A percentile compares a stretch with the other conserved stretches of the same genome.
Conservation (phyloP, 1,140 invertebrate species). For the Scaptomyza graminum region DNA sequence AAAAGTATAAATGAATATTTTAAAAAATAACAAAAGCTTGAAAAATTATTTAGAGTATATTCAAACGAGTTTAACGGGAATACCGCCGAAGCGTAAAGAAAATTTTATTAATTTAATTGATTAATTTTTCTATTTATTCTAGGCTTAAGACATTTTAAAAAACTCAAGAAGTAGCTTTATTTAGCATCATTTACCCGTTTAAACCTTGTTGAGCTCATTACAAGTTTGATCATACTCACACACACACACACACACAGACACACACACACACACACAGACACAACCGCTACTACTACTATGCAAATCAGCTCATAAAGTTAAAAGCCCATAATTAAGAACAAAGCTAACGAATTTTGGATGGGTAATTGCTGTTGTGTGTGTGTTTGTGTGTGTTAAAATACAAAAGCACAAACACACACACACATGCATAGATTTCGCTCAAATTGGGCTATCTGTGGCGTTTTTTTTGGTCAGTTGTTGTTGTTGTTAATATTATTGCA, state of each 20-base stretch:
- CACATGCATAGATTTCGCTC: not conserved
- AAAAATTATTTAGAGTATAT: too few relatives aligned
- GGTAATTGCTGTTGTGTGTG: too few relatives aligned
- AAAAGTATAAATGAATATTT: too few relatives aligned
- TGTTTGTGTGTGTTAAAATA: not conserved
- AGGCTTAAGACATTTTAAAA: too few relatives aligned
- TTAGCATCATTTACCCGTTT: not conserved
- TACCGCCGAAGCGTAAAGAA: too few relatives aligned
- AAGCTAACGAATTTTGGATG: not conserved
- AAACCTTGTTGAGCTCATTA: slow-evolving; percentile 1
- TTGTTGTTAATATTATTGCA: slow-evolving; percentile 6
- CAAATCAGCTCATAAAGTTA: slow-evolving; percentile 22
- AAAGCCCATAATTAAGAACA: slow-evolving; percentile 13
- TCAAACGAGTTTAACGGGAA: too few relatives aligned
- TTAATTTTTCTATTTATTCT: too few relatives aligned
- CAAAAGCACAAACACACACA: not conserved
- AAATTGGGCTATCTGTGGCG: too few relatives aligned
- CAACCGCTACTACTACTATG: not conserved
- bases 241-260: not conserved
- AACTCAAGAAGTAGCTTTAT: too few relatives aligned
- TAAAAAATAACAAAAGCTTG: too few relatives aligned
- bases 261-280: not conserved
- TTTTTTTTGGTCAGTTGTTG: slow-evolving; percentile 1
- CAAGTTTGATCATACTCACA: not conserved
- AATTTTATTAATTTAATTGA: too few relatives aligned